Percentiles rank a stretch among this genome's conserved stretches.
Evolutionary conservation across 2,113 vertebrate genomes (phyloP).

Genomic region (Archilochus colubris): DNA sequence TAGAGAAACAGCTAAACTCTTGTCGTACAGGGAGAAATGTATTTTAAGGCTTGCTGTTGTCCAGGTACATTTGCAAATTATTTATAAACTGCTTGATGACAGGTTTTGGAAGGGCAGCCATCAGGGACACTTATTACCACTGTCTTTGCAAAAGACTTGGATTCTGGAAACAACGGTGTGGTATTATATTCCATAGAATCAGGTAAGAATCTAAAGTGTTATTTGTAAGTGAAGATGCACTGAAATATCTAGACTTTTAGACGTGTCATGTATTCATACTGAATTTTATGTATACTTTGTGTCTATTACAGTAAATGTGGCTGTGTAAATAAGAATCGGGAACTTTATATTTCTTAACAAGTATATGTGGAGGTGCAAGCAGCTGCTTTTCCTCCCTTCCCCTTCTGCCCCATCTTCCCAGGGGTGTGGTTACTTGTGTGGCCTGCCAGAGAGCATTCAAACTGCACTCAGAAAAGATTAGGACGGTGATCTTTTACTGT

Average conservation of each 20-base stretch:
- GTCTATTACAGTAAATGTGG: not conserved
- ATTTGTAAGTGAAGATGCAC: not conserved
- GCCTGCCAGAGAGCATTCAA: not conserved
- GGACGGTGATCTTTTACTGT: not conserved
- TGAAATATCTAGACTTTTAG: not conserved
- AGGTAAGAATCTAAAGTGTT: conserved; percentile 74
- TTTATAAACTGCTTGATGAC: conserved; percentile 43
- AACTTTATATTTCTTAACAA: not conserved
- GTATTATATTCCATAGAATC: conserved; percentile 80
- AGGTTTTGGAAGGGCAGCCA: conserved; percentile 86
- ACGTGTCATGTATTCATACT: not conserved
- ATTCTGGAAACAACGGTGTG: conserved; percentile 87
- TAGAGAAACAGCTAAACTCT: not conserved
- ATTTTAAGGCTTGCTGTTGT: not conserved
- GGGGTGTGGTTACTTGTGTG: not conserved
- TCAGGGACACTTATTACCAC: conserved; percentile 81
- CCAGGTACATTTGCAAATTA: not conserved
- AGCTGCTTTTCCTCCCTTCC: not conserved
- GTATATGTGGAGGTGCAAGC: not conserved
- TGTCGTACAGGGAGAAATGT: not conserved
- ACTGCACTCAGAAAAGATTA: not conserved
- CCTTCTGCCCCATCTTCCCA: not conserved
- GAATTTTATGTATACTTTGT: not conserved
- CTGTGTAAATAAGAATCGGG: not conserved
- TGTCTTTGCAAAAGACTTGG: conserved; percentile 89